Evolutionary conservation across 1,140 invertebrate species (phyloP), one percentile per base, ranked within the genome.

Genomic region (Brachionus angularis): DNA sequence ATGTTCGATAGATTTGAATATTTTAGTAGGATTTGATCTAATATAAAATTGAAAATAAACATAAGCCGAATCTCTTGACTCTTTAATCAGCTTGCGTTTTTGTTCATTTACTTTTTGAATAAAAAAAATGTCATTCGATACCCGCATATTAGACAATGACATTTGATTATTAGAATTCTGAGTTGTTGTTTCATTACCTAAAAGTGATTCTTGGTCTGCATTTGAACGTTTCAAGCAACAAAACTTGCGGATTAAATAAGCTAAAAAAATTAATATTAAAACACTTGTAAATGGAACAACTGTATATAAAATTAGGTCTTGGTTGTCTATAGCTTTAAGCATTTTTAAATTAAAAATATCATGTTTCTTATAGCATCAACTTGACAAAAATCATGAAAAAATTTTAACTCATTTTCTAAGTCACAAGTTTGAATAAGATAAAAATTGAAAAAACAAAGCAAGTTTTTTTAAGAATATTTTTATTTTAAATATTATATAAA

Each of bases 31-130:
- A 23, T 67, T 46, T 3, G 62, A 67, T 27, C 62, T 18, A 16
- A 67, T 67, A 50, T 34, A 67, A 67, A 67, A 67, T 31, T 34
- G 29, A 34, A 67, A 50, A 25, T 67, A 67, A 31, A 67, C 42
- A 67, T 67, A 67, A 16, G 62, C 62, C 18, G 42, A 33, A 29
- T 67, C 62, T 16, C 62, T 44, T 14, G 62, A 46, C 7, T 50
- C 29, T 12, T 12, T 10, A 14, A 47, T 50, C 33, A 34, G 39
- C 4, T 47, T 23, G 2, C 42, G 25, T 0, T 47, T 67, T 50
- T 67, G 18, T 34, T 25, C 27, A 12, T 67, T 50, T 3, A 67
- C 62, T 67, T 50, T 46, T 67, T 67, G 42, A 34, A 67, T 12
- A 16, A 67, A 42, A 29, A 47, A 25, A 31, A 58, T 5, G 23